Base-by-base conservation (phyloP, 2,797 vertebrate species). In the Loriculus beryllinus region DNA sequence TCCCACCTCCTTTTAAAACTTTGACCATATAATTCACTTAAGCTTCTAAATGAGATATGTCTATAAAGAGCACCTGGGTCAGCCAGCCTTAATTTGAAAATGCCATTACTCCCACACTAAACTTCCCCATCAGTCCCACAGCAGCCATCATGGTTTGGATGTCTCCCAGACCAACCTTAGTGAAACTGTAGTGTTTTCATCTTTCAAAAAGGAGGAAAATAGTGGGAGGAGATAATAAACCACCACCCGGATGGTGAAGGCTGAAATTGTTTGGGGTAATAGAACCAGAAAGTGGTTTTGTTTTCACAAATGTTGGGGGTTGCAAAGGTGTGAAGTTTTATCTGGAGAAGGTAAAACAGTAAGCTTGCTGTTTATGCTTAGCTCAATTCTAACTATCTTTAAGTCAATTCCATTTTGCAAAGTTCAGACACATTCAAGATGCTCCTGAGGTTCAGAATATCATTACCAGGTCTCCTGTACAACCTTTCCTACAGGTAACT, bases 81-180 rank as follows among this genome's bases (percentile, higher is more conserved):
- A 92, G 74, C 47, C 91, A 92, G 81, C 15, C 75, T 88, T 94
- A 72, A 94, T 92, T 95, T 93, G 83, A 92, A 92, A 93, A 86
- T 40, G 39, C 69, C 70, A 74, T 96, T 87, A 96, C 93, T 90
- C 86, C 88, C 70, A 94, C 91, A 63, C 37, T 62, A 82, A 94
- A 82, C 15, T 82, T 82, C 62, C 62, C 39, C 33, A 59, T 90
- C 85, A 81, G 74, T 91, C 92, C 90, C 92, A 95, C 22, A 54
- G 70, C 86, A 95, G 56, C 39, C 75, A 76, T 93, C 68, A 43
- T 7, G 12, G 51, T 21, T 51, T 76, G 17, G 54, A 76, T 33
- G 16, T 25, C 54, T 89, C 78, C 63, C 88, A 90, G 51, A 76
- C 10, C 43, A 90, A 37, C 17, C 17, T 16, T 67, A 86, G 25